Base-by-base conservation (phyloP, 2,113 vertebrate genomes). In the Charadrius vociferus region DNA sequence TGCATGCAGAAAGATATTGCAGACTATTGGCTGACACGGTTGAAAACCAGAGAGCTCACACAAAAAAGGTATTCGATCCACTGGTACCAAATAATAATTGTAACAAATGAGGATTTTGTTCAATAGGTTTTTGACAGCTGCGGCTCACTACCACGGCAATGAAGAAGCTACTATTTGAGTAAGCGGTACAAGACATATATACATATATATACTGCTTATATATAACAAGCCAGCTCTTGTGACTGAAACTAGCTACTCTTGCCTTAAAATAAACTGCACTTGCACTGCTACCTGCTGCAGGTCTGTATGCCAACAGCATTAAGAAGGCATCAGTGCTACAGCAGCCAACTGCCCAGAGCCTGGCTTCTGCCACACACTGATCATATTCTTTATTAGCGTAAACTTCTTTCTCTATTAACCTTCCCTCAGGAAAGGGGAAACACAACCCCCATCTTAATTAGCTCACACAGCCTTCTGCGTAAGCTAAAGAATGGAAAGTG, bases 381-480 rank as follows among this genome's bases (percentile, higher is more conserved):
- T 85, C 5, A 0, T 68, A 36, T 65, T 84, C 86, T 86, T 78
- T 61, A 79, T 86, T 89, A 96, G 73, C 3, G 3, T 91, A 72
- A 87, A 86, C 66, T 79, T 91, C 73, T 81, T 91, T 94, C 61
- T 81, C 86, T 75, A n/a, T 95, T 95, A 90, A 91, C 81, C 94
- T 95, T 95, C 95, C 95, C 81, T 79, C 53, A 85, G 94, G 91
- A 95, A 89, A 95, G 81, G 84, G 81, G 90, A 80, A 95, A 80
- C 70, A 41, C 0, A 3, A 52, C 52, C 86, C 52, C 59, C 93
- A 62, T 89, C 1, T 0, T 89, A 91, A 95, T 92, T 84, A 94
- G 84, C 66, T 93, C 10, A 81, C 83, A 74, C 50, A 70, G 86
- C 77, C 65, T 91, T 78, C 70, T 58, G 5, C 45, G 72, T 72